These are phyloP conservation scores for Zonitis immaculata DNA, from an alignment of 2,888 invertebrate species.

Conservation along the genomic window DNA sequence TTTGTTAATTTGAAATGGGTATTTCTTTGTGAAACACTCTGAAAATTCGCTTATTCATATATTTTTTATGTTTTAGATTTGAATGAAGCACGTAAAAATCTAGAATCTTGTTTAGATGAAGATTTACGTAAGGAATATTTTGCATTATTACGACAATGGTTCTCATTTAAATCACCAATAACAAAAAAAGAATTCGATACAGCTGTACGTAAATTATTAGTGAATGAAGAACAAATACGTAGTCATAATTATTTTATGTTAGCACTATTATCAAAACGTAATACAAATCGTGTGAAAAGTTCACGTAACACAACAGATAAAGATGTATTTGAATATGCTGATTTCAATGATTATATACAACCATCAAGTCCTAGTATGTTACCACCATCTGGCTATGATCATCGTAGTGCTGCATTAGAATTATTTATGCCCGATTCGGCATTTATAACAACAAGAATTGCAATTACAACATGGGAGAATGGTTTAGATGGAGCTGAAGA, in stretches of 20 bases:
- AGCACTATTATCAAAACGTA: constrained; percentile 53
- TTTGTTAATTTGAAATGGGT: neutral
- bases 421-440: constrained; percentile 79
- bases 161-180: constrained; percentile 61
- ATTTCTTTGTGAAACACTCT: neutral
- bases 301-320: constrained; percentile 54
- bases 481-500: constrained; percentile 83
- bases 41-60: neutral
- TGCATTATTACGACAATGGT: constrained; percentile 68
- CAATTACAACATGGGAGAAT: constrained; percentile 85
- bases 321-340: constrained; percentile 58
- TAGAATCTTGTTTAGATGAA: constrained; percentile 62
- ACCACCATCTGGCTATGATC: constrained; percentile 44
- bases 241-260: constrained; percentile 81
- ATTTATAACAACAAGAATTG: constrained; percentile 75
- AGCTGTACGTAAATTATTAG: constrained; percentile 70
- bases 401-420: constrained; percentile 64
- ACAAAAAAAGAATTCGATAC: constrained; percentile 80
- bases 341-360: constrained; percentile 56
- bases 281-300: constrained; percentile 32
- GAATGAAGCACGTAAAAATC: constrained; percentile 57
- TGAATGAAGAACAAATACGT: constrained; percentile 65
- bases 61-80: constrained; percentile 39
- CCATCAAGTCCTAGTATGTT: constrained; percentile 51
- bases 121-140: constrained; percentile 65